These are phyloP conservation scores for Neotoxoptera formosana DNA, from an alignment of 1,140 invertebrate species.

Conservation along the genomic window DNA sequence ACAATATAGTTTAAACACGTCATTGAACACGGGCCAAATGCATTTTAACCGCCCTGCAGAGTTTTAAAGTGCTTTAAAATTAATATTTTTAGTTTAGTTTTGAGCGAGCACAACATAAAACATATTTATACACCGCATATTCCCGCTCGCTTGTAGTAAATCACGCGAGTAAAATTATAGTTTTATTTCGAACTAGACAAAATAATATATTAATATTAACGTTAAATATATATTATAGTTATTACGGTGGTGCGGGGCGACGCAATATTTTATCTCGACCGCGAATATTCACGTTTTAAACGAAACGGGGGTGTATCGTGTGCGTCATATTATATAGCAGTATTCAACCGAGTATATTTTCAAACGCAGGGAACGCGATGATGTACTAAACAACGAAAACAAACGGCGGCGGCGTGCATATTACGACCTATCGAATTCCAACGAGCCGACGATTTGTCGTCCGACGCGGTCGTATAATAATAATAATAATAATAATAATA, in stretches of 20 bases:
- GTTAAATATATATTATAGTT: neutral
- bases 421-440: neutral
- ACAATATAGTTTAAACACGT: neutral
- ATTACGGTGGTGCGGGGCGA: neutral
- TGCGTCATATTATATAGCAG: too few relatives aligned
- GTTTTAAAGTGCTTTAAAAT: conserved; percentile 7
- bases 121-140: neutral
- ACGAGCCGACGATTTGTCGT: neutral
- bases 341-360: neutral
- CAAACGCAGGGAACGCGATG: neutral
- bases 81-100: conserved; percentile 3
- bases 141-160: neutral
- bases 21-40: neutral
- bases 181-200: neutral
- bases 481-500: too few relatives aligned
- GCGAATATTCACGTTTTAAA: neutral
- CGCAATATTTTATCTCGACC: neutral
- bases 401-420: neutral
- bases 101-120: neutral
- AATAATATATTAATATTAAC: neutral
- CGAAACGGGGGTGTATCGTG: neutral
- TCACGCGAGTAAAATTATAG: neutral
- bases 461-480: too few relatives aligned
- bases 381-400: neutral
- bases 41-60: neutral